Base-by-base conservation (phyloP, 2,888 invertebrate genomes). In the Pterostichus niger region DNA sequence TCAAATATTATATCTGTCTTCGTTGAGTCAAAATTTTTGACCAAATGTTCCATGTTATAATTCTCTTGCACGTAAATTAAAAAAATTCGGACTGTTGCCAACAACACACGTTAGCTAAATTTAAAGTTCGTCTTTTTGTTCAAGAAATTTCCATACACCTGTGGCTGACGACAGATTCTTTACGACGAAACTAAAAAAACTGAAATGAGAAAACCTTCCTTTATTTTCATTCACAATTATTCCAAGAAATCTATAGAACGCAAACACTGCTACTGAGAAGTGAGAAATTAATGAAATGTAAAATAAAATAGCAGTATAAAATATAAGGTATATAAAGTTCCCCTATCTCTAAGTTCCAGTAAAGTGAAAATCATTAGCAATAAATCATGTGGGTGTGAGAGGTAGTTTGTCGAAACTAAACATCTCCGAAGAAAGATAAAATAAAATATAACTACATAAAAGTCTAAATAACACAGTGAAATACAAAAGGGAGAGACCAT, bases 391-490 rank as follows among this genome's bases (percentile, higher is more conserved):
- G n/a, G 54, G 54, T 31, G 64, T 17, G 52, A 71, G 56, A 71
- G 71, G 81, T 81, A 81, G 52, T 81, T 81, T 81, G 81, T 81
- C 68, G 81, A 81, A 81, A 71, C 71, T 71, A 81, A 81, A 81
- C 40, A 81, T 73, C 81, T 81, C 54, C 5, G 46, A 81, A 68
- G 56, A 52, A 61, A 78, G 61, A 80, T 81, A 73, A 71, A 68
- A 81, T 81, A 81, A 81, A 81, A 81, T 81, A 81, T 71, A 81
- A 81, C 17, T 81, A 71, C 81, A 81, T 81, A 81, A 81, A 81
- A 71, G 81, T 71, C 81, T 73, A 81, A 80, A 81, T 81, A 81
- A 81, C 68, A 81, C 54, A 81, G 35, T 7, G 40, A 40, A 24
- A 40, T 6, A 40, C 40, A 40, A 40, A 81, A 81, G 71, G 80